Conservation (phyloP, 1,140 invertebrate species). For the Magallana gigas region DNA sequence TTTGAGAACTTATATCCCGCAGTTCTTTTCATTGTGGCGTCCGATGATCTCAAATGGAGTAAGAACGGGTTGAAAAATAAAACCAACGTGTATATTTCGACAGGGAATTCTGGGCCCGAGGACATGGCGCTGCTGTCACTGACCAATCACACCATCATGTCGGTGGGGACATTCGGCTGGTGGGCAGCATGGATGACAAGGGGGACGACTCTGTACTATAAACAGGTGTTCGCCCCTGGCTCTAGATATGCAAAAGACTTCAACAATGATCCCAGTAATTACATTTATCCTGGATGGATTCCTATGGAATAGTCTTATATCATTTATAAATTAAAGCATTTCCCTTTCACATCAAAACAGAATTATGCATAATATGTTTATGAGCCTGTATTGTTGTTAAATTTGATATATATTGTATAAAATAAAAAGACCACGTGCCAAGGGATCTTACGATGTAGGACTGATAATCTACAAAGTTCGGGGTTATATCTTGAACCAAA, state of each 20-base stretch:
- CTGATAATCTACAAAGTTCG: no score
- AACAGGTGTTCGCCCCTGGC: slow-evolving; percentile 36
- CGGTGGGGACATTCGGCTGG: slow-evolving; percentile 72
- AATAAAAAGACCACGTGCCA: no score
- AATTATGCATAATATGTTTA: no score
- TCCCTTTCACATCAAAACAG: no score
- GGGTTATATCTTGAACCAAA: no score
- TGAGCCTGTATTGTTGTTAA: no score
- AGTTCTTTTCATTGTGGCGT: slow-evolving; percentile 58
- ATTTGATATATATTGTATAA: no score
- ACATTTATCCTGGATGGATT: slow-evolving; percentile 4
- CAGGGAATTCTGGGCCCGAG: slow-evolving; percentile 53
- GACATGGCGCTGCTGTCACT: slow-evolving; percentile 65
- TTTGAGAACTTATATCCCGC: slow-evolving; percentile 48
- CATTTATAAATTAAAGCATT: no score
- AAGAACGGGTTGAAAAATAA: slow-evolving; percentile 11
- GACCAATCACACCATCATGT: slow-evolving; percentile 72
- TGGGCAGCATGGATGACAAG: slow-evolving; percentile 70
- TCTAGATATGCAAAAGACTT: slow-evolving; percentile 4
- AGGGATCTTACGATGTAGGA: no score
- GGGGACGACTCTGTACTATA: slow-evolving; percentile 68
- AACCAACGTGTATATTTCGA: slow-evolving; percentile 48
- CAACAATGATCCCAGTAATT: background rate
- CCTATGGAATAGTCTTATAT: background rate
- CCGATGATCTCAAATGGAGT: slow-evolving; percentile 56